Conservation (phyloP, 2,888 invertebrate species). For the Perdita meconis region DNA sequence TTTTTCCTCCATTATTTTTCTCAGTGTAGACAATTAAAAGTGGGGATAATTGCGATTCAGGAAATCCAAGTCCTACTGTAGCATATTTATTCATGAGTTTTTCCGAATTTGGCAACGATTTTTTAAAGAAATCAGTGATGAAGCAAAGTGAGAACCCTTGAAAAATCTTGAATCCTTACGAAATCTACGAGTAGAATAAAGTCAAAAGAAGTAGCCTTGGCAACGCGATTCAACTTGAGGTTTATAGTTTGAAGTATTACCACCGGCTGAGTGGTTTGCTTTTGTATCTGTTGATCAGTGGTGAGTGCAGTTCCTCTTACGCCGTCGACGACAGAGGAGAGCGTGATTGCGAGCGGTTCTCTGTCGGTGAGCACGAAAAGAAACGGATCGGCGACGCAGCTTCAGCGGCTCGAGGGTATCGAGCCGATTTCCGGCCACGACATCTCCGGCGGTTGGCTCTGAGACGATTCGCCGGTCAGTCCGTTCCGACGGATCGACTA, state of each 20-base stretch:
- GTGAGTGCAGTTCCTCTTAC: constrained; percentile 83
- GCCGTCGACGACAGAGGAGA: constrained; percentile 87
- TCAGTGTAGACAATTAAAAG: too few relatives aligned
- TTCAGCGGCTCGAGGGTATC: constrained; percentile 89
- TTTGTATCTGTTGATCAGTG: constrained; percentile 48
- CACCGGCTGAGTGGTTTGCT: background rate
- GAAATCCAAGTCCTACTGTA: background rate
- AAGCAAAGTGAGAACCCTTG: too few relatives aligned
- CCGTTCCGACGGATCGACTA: constrained; percentile 7
- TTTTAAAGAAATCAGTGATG: too few relatives aligned
- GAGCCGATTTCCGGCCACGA: constrained; percentile 91
- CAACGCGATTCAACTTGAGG: background rate
- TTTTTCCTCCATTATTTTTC: too few relatives aligned
- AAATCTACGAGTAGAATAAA: too few relatives aligned
- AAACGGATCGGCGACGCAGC: constrained; percentile 87
- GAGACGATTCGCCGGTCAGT: constrained; percentile 65
- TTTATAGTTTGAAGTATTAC: background rate
- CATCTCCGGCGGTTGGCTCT: constrained; percentile 90
- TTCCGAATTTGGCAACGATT: too few relatives aligned
- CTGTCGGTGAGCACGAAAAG: constrained; percentile 81
- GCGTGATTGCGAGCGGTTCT: constrained; percentile 81
- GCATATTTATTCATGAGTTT: background rate
- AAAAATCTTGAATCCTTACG: too few relatives aligned
- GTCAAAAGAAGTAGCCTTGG: background rate
- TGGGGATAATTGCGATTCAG: too few relatives aligned